phyloP scores from a whole-genome alignment of 92 coral and sea anemone genomes.

The Parazoanthus swiftii region DNA sequence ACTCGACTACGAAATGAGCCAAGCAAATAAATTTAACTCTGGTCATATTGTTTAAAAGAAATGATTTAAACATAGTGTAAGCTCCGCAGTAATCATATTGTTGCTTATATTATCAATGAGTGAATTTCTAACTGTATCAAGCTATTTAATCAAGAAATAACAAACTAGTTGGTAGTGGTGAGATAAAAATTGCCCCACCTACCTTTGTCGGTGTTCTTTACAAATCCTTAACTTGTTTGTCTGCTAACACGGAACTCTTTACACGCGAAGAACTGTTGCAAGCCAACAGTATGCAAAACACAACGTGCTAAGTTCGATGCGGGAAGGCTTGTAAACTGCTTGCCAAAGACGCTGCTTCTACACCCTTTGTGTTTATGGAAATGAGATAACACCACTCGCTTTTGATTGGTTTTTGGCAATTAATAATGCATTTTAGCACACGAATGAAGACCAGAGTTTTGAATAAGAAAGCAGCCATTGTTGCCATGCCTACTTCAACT shows the following conservation, averaged over 20 bases:
- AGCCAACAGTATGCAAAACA: not conserved
- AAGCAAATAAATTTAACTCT: no score
- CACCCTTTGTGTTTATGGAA: slow-evolving; percentile 25
- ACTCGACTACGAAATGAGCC: not conserved
- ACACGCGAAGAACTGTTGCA: not conserved
- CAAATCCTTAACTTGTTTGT: not conserved
- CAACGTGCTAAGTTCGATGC: not conserved
- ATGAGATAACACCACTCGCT: slow-evolving; percentile 1
- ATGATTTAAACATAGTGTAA: not conserved
- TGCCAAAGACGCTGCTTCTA: slow-evolving; percentile 15
- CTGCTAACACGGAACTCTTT: not conserved
- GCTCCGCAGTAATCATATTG: not conserved
- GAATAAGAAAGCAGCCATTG: slow-evolving; percentile 7
- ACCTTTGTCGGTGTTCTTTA: not conserved
- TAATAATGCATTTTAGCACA: slow-evolving; percentile 40
- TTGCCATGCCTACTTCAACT: not conserved
- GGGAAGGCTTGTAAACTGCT: not conserved
- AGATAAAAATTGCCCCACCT: not conserved
- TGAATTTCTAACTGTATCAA: not conserved
- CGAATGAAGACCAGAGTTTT: not conserved
- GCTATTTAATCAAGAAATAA: not conserved
- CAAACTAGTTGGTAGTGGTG: not conserved
- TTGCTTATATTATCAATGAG: not conserved
- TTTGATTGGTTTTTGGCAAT: slow-evolving; percentile 31
- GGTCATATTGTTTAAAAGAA: no score